phyloP scores from a whole-genome alignment of 2,113 vertebrate species.

The Scatophagus argus region DNA sequence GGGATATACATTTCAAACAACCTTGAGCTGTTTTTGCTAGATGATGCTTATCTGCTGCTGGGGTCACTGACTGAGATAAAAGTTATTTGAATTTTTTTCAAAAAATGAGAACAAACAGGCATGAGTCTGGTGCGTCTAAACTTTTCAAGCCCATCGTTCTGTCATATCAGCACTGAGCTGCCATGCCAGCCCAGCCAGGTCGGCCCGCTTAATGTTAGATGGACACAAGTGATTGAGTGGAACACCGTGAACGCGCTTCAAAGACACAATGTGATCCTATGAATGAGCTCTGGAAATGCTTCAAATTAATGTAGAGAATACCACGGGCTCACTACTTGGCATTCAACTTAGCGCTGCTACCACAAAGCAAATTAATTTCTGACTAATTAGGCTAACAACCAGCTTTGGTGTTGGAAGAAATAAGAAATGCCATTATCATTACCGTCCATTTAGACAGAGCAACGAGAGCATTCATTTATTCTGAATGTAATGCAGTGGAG shows the following conservation, averaged over 20 bases:
- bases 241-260: slow-evolving; percentile 25
- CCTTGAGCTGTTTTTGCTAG: slow-evolving; percentile 72
- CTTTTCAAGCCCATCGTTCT: slow-evolving; percentile 20
- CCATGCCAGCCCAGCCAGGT: slow-evolving; percentile 31
- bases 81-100: slow-evolving; percentile 35
- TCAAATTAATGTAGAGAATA: slow-evolving; percentile 35
- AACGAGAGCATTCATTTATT: slow-evolving; percentile 53
- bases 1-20: slow-evolving; percentile 72
- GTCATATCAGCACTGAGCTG: slow-evolving; percentile 50
- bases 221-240: slow-evolving; percentile 44
- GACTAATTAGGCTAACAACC: slow-evolving; percentile 72
- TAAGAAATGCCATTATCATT: slow-evolving; percentile 69
- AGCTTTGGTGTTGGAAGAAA: slow-evolving; percentile 58
- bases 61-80: slow-evolving; percentile 66
- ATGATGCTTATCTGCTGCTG: slow-evolving; percentile 73
- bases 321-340: slow-evolving; percentile 47
- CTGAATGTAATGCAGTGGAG: background rate
- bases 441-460: slow-evolving; percentile 53
- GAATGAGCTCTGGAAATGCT: slow-evolving; percentile 25
- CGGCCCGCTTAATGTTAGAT: slow-evolving; percentile 65
- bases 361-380: slow-evolving; percentile 73
- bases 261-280: slow-evolving; percentile 4
- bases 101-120: slow-evolving; percentile 27
- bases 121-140: background rate
- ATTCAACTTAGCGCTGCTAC: slow-evolving; percentile 43